Percentiles rank a stretch among this genome's conserved stretches.
Evolutionary conservation across 2,113 vertebrate genomes (phyloP).

Genomic region (Crotalus tigris): DNA sequence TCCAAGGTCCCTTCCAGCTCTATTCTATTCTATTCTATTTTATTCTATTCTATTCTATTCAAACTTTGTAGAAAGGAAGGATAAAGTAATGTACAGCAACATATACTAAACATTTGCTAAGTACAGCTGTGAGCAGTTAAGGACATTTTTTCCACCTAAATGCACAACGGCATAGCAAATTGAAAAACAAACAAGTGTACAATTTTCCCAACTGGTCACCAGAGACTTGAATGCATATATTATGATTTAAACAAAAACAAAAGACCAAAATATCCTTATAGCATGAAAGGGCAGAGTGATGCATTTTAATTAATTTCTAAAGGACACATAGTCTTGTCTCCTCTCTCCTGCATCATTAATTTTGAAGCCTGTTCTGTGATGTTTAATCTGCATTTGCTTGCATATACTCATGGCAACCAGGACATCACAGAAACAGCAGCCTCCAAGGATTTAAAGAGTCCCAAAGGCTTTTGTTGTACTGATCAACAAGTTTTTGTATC

Average conservation of each 20-base stretch:
- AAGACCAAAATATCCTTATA: not conserved
- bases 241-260: conserved; percentile 1
- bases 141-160: not conserved
- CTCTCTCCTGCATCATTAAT: conserved; percentile 10
- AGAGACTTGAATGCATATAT: not conserved
- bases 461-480: not conserved
- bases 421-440: not conserved
- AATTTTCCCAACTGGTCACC: not conserved
- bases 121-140: not conserved
- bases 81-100: not conserved
- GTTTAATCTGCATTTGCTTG: conserved; percentile 18
- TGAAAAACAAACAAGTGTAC: conserved; percentile 6
- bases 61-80: conserved; percentile 13
- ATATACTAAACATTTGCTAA: not conserved
- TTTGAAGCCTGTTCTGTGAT: conserved; percentile 14
- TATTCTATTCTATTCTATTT: too few species aligned
- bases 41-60: too few species aligned
- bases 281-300: conserved; percentile 7
- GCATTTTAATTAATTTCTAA: conserved; percentile 37
- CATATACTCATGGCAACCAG: not conserved
- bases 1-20: too few species aligned
- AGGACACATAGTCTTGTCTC: not conserved
- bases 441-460: not conserved
- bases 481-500: conserved; percentile 7
- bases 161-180: conserved; percentile 7